Evolutionary conservation across 2,797 vertebrate genomes (phyloP), one percentile per base, ranked within the genome.

Genomic region (Pterois miles): DNA sequence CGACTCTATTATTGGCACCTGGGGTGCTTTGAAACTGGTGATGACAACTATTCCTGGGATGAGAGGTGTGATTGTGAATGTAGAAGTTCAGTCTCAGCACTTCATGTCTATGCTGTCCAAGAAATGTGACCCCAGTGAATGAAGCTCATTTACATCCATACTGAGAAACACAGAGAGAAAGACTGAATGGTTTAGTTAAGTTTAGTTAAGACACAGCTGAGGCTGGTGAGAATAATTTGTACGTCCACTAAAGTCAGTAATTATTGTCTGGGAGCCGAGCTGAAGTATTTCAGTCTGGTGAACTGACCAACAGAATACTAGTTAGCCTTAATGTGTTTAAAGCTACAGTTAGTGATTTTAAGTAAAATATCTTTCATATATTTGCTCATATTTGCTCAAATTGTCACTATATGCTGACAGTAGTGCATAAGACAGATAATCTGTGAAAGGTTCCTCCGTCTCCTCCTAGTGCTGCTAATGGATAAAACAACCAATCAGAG

Each of bases 31-130:
- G 65, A 68, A 76, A 56, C 29, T 48, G 62, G 59, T 46, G 25
- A 78, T 67, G 57, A 70, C 56, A 76, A 60, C 84, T 80, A 43
- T 76, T 76, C 59, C 29, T 74, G 66, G 31, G 7, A 62, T 68
- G 48, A 79, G 65, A 79, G 60, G 58, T 75, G 66, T 6, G 16
- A 71, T 6, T 65, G 70, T 81, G 75, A 76, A 65, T 40, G 46
- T 31, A 25, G 54, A 64, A 50, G 71, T 74, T 76, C 59, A 65
- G 38, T 78, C 48, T 27, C 38, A 27, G 67, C 64, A 82, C 54
- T 57, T 73, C 23, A 59, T 71, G 34, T 54, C 53, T n/a, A n/a
- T 67, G 50, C 36, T 70, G 14, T 52, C 25, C 40, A 56, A 73
- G 29, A 57, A 66, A 70, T 78, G 16, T 52, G 67, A 76, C 69